Conservation (phyloP, 2,888 invertebrate species). For the Syrphus vitripennis region DNA sequence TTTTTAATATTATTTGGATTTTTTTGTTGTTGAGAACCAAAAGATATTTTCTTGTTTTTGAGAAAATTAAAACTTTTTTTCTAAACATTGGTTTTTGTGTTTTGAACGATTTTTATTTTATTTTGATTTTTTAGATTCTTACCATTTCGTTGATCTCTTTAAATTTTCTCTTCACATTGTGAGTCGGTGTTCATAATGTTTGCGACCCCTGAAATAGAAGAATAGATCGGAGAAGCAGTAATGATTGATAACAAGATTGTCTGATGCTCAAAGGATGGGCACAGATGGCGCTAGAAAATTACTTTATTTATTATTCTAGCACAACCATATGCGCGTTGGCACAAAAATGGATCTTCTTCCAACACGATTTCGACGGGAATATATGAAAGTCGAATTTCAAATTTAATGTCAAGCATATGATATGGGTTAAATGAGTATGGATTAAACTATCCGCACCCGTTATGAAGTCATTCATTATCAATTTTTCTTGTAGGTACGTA, state of each 20-base stretch:
- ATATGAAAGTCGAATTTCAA: constrained; percentile 33
- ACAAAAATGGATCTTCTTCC: constrained; percentile 13
- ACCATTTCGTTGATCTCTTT: too few species aligned
- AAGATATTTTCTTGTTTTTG: too few species aligned
- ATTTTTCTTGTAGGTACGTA: too few species aligned
- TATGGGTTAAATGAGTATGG: constrained; percentile 28
- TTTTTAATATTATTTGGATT: too few species aligned
- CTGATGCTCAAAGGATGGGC: constrained; percentile 6
- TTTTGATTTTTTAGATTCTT: too few species aligned
- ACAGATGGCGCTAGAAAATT: constrained; percentile 51
- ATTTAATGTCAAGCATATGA: constrained; percentile 1
- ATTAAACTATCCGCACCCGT: not conserved
- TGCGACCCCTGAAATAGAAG: not conserved
- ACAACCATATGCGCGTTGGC: constrained; percentile 21
- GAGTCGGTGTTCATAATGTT: too few species aligned
- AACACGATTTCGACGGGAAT: constrained; percentile 27
- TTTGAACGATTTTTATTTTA: too few species aligned
- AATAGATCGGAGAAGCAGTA: not conserved
- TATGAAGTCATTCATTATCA: not conserved
- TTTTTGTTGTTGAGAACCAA: too few species aligned
- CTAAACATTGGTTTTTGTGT: too few species aligned
- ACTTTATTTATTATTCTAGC: constrained; percentile 36
- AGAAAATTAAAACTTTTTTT: too few species aligned
- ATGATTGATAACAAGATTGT: constrained; percentile 41
- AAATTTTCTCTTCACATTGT: too few species aligned